Conservation (phyloP, 1,140 invertebrate species). For the Pristionchus pacificus region DNA sequence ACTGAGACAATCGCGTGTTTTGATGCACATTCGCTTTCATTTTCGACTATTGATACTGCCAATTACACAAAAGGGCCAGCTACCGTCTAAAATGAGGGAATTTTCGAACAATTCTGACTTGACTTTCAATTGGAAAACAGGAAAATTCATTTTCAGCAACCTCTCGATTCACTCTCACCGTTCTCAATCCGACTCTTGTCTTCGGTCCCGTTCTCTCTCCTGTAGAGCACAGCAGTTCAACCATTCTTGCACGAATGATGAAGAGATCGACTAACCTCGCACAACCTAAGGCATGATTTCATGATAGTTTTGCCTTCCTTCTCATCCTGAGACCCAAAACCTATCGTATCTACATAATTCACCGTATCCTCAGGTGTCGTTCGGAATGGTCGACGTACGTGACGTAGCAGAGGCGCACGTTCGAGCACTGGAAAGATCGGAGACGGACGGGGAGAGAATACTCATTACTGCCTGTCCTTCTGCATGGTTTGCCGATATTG, state of each 20-base stretch:
- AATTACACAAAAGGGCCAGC: too few species aligned
- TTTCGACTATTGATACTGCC: too few species aligned
- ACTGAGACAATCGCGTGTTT: too few species aligned
- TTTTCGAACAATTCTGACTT: too few species aligned
- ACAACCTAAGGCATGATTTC: background rate
- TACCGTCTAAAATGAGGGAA: too few species aligned
- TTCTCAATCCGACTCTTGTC: constrained; percentile 63
- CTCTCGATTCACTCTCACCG: constrained; percentile 62
- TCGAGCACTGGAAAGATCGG: constrained; percentile 61
- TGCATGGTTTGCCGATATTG: background rate
- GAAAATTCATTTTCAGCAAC: too few species aligned
- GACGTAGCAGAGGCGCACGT: constrained; percentile 65
- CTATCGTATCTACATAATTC: too few species aligned
- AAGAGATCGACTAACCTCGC: background rate
- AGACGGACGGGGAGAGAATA: constrained; percentile 55
- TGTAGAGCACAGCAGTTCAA: constrained; percentile 57
- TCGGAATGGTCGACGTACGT: constrained; percentile 63
- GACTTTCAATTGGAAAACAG: too few species aligned
- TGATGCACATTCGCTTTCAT: too few species aligned
- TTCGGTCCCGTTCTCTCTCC: constrained; percentile 63
- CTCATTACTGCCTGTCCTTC: background rate
- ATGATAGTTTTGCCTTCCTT: too few species aligned
- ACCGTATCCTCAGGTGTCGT: constrained; percentile 6
- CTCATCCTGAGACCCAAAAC: too few species aligned
- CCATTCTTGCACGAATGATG: constrained; percentile 50